These are phyloP conservation scores for Drosophila albomicans DNA, from an alignment of 1,140 invertebrate genomes.

Conservation along the genomic window DNA sequence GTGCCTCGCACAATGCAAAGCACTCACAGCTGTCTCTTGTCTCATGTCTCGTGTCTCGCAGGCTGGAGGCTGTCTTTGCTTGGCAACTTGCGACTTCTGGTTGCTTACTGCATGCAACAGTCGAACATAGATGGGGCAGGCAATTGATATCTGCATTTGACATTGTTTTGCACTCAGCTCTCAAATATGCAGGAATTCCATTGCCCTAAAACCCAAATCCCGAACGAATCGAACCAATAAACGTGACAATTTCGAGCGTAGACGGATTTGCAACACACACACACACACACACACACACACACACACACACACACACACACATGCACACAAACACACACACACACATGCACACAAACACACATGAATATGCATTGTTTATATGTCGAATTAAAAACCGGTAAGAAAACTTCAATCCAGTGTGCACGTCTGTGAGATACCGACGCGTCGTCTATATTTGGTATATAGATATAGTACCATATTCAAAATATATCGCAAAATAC, in stretches of 20 bases:
- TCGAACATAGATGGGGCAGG: not conserved
- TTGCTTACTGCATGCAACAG: not conserved
- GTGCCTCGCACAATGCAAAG: too few relatives aligned
- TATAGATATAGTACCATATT: too few relatives aligned
- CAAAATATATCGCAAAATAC: too few relatives aligned
- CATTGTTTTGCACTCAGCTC: slow-evolving; percentile 48
- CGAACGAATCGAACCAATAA: slow-evolving; percentile 51
- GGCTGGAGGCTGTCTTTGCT: too few relatives aligned
- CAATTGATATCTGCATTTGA: slow-evolving; percentile 46
- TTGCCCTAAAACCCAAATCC: slow-evolving; percentile 45
- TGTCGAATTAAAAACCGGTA: not conserved
- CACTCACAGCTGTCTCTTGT: too few relatives aligned
- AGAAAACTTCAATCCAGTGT: not conserved
- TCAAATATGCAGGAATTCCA: slow-evolving; percentile 49
- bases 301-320: slow-evolving; percentile 19
- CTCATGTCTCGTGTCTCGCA: too few relatives aligned
- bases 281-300: slow-evolving; percentile 13
- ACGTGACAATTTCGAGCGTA: slow-evolving; percentile 54
- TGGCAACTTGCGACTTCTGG: not conserved
- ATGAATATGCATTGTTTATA: slow-evolving; percentile 64
- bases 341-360: slow-evolving; percentile 20
- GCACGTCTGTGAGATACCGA: too few relatives aligned
- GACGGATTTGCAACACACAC: slow-evolving; percentile 45
- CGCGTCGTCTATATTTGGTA: too few relatives aligned
- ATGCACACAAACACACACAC: slow-evolving; percentile 24